Base-by-base conservation (phyloP, 2,888 invertebrate genomes). In the Thymelicus acteon region DNA sequence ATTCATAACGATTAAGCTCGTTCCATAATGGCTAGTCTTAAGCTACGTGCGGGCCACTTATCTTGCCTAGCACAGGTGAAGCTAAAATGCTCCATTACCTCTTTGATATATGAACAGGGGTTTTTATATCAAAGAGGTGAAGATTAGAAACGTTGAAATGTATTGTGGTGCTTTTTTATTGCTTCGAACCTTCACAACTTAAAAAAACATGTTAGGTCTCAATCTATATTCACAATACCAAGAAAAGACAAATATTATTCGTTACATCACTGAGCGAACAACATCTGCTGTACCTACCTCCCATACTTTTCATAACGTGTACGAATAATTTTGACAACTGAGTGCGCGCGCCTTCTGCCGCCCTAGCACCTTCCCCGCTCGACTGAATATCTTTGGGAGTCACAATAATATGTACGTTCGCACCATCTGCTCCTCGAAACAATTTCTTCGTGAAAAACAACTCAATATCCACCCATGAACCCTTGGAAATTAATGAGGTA, bases 271-370 rank as follows among this genome's bases (percentile, higher is more conserved):
- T 19, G 24, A 73, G 77, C 72, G 80, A 78, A 78, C 77, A 76
- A 79, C 77, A 79, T 80, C 72, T 74, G 74, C 60, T 66, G 66
- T 74, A 72, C n/a, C n/a, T n/a, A 19, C 69, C 72, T 72, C 60
- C 60, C 64, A 72, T 52, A 67, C 74, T 76, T 77, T 76, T 77
- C 80, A 76, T 79, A 72, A 76, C 76, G 78, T 77, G 77, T 80
- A 73, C 77, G 72, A 76, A 74, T 81, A 78, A 83, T 80, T 82
- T 82, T 83, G 81, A 81, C 84, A 81, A 79, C 65, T 75, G 79
- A 79, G 76, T 84, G 82, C 81, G 72, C 78, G 72, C 78, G 76
- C 74, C 78, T 73, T 71, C 72, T 74, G 75, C 60, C 67, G 63
- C 74, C 75, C 73, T 71, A 72, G 74, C 68, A 72, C 52, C 71